Percentiles rank a stretch among this genome's conserved stretches.
phyloP scores from a whole-genome alignment of 2,797 vertebrate species.

The Sparidentex hasta region DNA sequence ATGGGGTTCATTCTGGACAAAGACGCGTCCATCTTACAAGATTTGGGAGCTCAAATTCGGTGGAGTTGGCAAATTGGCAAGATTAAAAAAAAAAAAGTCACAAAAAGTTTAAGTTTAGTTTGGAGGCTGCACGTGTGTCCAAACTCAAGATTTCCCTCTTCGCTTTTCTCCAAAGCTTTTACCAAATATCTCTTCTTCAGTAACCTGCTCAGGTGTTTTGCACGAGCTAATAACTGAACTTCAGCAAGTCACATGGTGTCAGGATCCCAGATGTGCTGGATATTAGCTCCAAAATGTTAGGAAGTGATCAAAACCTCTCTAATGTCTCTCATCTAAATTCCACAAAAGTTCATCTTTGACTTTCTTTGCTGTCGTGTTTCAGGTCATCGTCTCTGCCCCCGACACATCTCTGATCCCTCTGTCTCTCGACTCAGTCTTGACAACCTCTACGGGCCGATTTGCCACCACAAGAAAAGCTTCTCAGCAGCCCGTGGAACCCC shows the following conservation, averaged over 20 bases:
- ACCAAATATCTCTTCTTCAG: background rate
- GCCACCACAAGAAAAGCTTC: conserved; percentile 72
- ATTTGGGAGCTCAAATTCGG: too few species aligned
- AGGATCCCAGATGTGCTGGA: background rate
- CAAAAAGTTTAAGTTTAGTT: too few species aligned
- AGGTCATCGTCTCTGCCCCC: conserved; percentile 40
- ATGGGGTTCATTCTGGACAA: too few species aligned
- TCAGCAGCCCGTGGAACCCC: conserved; percentile 21
- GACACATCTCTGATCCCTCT: conserved; percentile 54
- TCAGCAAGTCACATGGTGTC: background rate
- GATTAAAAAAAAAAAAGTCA: too few species aligned
- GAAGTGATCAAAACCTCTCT: background rate
- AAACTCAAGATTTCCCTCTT: background rate
- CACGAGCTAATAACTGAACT: background rate
- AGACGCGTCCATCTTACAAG: too few species aligned
- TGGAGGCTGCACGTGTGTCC: background rate
- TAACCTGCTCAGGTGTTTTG: background rate
- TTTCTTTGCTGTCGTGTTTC: conserved; percentile 27
- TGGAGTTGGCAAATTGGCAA: too few species aligned
- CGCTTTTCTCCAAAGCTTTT: background rate
- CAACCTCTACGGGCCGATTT: conserved; percentile 54
- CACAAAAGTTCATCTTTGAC: conserved; percentile 12
- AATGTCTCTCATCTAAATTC: background rate
- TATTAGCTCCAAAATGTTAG: too few species aligned
- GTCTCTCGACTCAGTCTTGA: conserved; percentile 48